These are phyloP conservation scores for Zaprionus lineosus DNA, from an alignment of 2,888 invertebrate species.

Conservation along the genomic window DNA sequence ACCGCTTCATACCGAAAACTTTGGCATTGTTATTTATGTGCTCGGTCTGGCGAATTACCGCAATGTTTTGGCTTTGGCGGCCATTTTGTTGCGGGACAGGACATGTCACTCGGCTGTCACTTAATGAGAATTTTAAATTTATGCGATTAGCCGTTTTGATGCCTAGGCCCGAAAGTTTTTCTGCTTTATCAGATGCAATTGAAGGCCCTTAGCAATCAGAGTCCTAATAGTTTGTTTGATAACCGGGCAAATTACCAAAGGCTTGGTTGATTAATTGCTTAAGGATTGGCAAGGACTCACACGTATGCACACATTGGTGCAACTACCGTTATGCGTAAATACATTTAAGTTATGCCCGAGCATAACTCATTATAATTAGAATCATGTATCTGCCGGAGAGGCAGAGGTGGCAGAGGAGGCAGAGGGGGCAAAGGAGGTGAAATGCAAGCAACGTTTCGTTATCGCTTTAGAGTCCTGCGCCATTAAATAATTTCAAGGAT, in stretches of 20 bases:
- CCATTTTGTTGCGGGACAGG: slow-evolving; percentile 68
- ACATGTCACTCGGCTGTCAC: slow-evolving; percentile 68
- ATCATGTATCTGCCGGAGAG: slow-evolving; percentile 32
- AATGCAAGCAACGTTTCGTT: too few relatives aligned
- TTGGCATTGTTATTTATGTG: slow-evolving; percentile 53
- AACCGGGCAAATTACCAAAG: slow-evolving; percentile 27
- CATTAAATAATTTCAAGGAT: slow-evolving; percentile 74
- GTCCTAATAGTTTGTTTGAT: slow-evolving; percentile 16
- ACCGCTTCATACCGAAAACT: too few relatives aligned
- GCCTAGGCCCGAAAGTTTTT: too few relatives aligned
- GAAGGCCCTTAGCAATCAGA: slow-evolving; percentile 32
- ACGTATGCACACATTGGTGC: too few relatives aligned
- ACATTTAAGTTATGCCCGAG: slow-evolving; percentile 53
- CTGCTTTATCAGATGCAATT: slow-evolving; percentile 36
- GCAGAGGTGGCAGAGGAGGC: too few relatives aligned
- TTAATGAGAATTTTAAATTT: slow-evolving; percentile 33
- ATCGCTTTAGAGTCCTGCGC: slow-evolving; percentile 55
- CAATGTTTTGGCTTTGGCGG: slow-evolving; percentile 70
- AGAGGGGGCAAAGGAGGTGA: too few relatives aligned
- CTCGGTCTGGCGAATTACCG: slow-evolving; percentile 50
- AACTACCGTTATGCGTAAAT: too few relatives aligned
- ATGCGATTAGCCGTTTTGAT: slow-evolving; percentile 8
- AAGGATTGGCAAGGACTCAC: neutral
- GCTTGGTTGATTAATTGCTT: slow-evolving; percentile 54
- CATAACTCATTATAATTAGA: slow-evolving; percentile 77